These are phyloP conservation scores for Hyalella azteca DNA, from an alignment of 2,888 invertebrate species.

Conservation along the genomic window DNA sequence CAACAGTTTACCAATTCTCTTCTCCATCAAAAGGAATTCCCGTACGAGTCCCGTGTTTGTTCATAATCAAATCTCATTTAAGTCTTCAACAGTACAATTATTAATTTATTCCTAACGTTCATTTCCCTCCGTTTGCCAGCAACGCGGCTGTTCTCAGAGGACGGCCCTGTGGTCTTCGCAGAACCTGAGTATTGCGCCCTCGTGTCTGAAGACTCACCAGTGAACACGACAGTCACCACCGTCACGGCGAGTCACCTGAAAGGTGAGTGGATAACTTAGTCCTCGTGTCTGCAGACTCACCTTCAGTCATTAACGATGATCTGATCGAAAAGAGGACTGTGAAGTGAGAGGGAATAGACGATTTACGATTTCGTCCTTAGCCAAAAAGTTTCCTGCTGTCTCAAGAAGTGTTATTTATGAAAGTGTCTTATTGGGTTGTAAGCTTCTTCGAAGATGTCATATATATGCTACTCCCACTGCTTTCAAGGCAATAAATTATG, in stretches of 20 bases:
- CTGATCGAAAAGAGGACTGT: neutral
- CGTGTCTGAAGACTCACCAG: conserved; percentile 79
- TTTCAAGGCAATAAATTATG: too few relatives aligned
- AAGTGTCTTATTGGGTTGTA: too few relatives aligned
- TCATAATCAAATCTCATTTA: too few relatives aligned
- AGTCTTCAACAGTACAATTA: too few relatives aligned
- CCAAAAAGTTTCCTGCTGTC: too few relatives aligned
- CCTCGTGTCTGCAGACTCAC: neutral
- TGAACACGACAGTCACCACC: conserved; percentile 82
- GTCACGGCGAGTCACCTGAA: conserved; percentile 72
- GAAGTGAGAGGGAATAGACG: neutral
- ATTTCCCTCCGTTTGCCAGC: conserved; percentile 25
- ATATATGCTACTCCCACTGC: too few relatives aligned
- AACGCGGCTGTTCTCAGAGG: conserved; percentile 41
- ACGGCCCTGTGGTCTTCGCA: conserved; percentile 43
- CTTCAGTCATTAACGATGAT: neutral
- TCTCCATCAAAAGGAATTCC: too few relatives aligned
- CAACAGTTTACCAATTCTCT: too few relatives aligned
- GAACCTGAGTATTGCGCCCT: conserved; percentile 74
- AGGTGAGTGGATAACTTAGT: conserved; percentile 37
- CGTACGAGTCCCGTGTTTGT: too few relatives aligned
- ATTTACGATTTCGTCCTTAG: too few relatives aligned
- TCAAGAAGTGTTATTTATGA: too few relatives aligned
- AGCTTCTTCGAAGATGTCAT: too few relatives aligned
- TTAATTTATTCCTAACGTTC: neutral